A percentile compares a stretch with the other conserved stretches of the same genome.
phyloP scores from a whole-genome alignment of 1,140 invertebrate species.

The Lepidostoma basale region DNA sequence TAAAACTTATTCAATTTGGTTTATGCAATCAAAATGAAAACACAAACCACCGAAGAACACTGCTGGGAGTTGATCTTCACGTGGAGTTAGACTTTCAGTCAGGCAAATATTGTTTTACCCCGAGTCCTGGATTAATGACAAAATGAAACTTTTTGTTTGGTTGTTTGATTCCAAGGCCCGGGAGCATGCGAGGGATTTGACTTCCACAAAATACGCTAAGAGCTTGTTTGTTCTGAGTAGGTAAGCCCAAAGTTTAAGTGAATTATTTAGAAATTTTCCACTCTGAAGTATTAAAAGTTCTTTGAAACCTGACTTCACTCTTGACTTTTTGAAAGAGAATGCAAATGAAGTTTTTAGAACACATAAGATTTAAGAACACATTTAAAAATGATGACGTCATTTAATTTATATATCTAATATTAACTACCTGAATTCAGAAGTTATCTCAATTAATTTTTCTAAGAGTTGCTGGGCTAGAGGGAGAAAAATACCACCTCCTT shows the following conservation, averaged over 20 bases:
- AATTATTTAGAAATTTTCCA: too few species aligned
- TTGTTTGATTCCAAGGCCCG: conserved; percentile 7
- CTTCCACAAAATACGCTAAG: neutral
- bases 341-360: too few species aligned
- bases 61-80: neutral
- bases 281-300: too few species aligned
- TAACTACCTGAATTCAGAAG: too few species aligned
- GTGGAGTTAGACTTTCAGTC: neutral
- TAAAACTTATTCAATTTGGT: conserved; percentile 19
- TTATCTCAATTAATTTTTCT: too few species aligned
- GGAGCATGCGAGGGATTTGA: neutral
- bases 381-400: too few species aligned
- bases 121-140: conserved; percentile 14
- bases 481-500: too few species aligned
- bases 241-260: neutral
- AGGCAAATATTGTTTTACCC: conserved; percentile 12
- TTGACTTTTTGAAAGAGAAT: too few species aligned
- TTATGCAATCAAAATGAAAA: neutral
- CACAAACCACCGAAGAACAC: neutral
- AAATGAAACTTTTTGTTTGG: conserved; percentile 18
- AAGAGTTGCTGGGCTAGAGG: too few species aligned
- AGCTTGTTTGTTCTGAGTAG: neutral
- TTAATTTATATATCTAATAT: too few species aligned
- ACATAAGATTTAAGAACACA: too few species aligned
- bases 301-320: too few species aligned